These are phyloP conservation scores for Paragorgia papillata DNA, from an alignment of 92 coral and sea anemone species.

Conservation along the genomic window DNA sequence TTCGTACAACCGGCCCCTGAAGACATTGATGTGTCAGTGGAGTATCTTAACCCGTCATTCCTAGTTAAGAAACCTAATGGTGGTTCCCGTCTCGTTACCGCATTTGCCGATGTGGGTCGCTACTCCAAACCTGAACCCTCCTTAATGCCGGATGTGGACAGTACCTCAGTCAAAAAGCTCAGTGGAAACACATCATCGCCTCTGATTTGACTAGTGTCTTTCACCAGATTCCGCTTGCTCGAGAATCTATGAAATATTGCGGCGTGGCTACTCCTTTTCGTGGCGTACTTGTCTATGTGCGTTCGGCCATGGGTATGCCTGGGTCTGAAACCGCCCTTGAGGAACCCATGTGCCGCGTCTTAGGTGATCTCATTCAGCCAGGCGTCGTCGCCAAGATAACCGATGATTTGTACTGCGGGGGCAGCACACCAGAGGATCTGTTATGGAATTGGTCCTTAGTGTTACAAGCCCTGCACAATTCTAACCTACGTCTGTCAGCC, in stretches of 20 bases:
- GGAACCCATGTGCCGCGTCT: conserved; percentile 53
- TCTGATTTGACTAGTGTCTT: conserved; percentile 56
- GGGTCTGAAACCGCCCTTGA: conserved; percentile 50
- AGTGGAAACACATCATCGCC: conserved; percentile 54
- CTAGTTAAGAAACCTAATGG: conserved; percentile 58
- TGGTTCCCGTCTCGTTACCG: conserved; percentile 50
- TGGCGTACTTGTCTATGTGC: conserved; percentile 44
- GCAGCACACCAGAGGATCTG: conserved; percentile 19
- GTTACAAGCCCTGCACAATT: conserved; percentile 37
- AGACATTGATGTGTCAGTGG: conserved; percentile 50
- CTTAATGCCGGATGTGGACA: conserved; percentile 39
- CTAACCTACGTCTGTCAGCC: conserved; percentile 21
- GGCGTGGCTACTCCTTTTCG: conserved; percentile 52
- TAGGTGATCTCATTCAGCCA: conserved; percentile 35
- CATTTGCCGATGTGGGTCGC: conserved; percentile 52
- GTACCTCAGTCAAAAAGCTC: conserved; percentile 48
- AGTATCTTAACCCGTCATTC: conserved; percentile 53
- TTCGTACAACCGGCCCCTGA: too few relatives aligned
- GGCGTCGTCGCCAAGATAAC: conserved; percentile 41
- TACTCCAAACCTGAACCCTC: conserved; percentile 48
- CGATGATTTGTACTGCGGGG: conserved; percentile 18
- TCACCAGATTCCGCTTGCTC: conserved; percentile 46
- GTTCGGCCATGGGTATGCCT: conserved; percentile 57
- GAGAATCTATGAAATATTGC: conserved; percentile 50
- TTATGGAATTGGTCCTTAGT: conserved; percentile 35